Conservation (phyloP, 2,797 vertebrate genomes). For the Scomberomorus guttatus region DNA sequence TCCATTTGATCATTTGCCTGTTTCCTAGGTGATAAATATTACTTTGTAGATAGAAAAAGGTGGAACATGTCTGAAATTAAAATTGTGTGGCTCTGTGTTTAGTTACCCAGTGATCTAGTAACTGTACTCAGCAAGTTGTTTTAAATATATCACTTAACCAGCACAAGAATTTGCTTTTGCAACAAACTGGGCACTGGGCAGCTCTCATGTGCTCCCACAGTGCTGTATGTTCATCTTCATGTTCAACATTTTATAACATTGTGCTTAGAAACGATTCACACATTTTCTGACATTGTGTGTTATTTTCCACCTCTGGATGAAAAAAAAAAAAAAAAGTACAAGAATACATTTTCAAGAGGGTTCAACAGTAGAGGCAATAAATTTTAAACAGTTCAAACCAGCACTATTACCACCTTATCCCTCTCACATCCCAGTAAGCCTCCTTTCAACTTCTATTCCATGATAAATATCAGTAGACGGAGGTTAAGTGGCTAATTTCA, state of each 20-base stretch:
- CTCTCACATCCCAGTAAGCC: constrained; percentile 18
- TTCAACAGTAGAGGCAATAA: neutral
- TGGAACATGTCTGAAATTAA: neutral
- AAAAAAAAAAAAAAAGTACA: neutral
- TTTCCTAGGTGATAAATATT: neutral
- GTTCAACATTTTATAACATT: too few species aligned
- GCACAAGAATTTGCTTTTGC: neutral
- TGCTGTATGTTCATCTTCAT: too few species aligned
- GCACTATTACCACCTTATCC: neutral
- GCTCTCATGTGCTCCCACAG: neutral
- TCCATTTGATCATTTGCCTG: neutral
- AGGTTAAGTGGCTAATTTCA: constrained; percentile 77
- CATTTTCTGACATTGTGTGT: constrained; percentile 12
- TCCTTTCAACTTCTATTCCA: constrained; percentile 33
- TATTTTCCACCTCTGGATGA: neutral
- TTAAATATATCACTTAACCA: neutral
- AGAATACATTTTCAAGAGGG: neutral
- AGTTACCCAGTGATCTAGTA: neutral
- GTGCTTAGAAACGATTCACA: neutral
- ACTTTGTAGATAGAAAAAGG: neutral
- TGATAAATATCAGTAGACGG: constrained; percentile 70
- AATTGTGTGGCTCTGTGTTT: neutral
- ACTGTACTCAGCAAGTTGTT: neutral
- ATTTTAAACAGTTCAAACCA: constrained; percentile 13
- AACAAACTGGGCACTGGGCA: constrained; percentile 3